A percentile compares a stretch with the other conserved stretches of the same genome.
Conservation (phyloP, 2,113 vertebrate genomes). For the Nicator chloris region DNA sequence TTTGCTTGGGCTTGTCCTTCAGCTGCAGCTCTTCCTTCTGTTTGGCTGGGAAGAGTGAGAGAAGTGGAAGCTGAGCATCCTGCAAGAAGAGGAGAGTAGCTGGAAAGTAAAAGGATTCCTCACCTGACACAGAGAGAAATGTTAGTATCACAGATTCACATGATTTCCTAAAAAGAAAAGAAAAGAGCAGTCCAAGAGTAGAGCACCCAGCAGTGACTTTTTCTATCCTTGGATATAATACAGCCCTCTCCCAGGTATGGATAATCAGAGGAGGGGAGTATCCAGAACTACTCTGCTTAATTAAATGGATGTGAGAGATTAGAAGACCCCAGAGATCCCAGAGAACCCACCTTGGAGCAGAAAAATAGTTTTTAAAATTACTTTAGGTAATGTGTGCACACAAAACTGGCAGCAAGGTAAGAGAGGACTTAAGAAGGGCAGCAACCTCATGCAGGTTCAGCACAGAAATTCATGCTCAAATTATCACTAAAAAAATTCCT, state of each 20-base stretch:
- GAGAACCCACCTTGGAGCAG: neutral
- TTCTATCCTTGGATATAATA: neutral
- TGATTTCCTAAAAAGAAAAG: neutral
- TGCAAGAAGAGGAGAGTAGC: neutral
- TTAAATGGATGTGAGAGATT: neutral
- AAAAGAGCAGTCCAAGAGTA: neutral
- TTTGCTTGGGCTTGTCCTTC: neutral
- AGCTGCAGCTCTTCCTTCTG: neutral
- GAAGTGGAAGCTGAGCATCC: neutral
- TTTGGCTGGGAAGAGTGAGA: neutral
- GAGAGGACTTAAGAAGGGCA: neutral
- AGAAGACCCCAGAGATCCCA: neutral
- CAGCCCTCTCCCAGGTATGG: neutral
- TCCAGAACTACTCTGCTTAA: neutral
- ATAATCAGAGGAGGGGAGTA: neutral
- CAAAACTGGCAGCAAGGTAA: neutral
- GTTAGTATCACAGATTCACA: neutral
- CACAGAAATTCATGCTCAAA: neutral
- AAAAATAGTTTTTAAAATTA: neutral
- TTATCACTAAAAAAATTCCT: neutral
- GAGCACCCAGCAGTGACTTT: neutral
- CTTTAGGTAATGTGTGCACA: neutral
- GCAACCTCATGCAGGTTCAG: neutral
- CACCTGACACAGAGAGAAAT: neutral
- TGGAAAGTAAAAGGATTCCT: neutral